These are phyloP conservation scores for Mus minutoides DNA, from an alignment of 2,797 vertebrate species.

Conservation along the genomic window DNA sequence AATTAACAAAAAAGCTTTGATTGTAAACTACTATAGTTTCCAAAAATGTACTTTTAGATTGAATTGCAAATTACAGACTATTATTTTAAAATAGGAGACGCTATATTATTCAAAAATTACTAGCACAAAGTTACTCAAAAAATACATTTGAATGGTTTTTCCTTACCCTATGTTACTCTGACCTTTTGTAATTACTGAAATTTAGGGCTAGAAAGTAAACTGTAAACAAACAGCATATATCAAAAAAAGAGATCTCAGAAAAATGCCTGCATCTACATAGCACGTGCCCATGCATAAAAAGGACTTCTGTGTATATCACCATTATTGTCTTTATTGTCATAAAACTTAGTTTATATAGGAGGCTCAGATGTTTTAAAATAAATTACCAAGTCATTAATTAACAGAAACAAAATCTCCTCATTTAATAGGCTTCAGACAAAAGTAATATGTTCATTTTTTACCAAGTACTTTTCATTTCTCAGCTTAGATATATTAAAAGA, in stretches of 20 bases:
- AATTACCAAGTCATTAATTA: slow-evolving; percentile 59
- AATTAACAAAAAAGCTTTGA: slow-evolving; percentile 65
- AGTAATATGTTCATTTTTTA: neutral
- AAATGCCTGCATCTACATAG: slow-evolving; percentile 18
- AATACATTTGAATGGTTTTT: slow-evolving; percentile 64
- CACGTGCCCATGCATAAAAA: neutral
- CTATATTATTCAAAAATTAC: slow-evolving; percentile 73
- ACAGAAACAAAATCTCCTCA: slow-evolving; percentile 45
- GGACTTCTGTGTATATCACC: neutral
- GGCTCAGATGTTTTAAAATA: slow-evolving; percentile 49
- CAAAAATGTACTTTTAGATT: slow-evolving; percentile 67
- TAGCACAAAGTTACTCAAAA: slow-evolving; percentile 70
- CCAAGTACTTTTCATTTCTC: neutral
- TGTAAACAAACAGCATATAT: slow-evolving; percentile 77
- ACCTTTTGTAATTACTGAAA: slow-evolving; percentile 77
- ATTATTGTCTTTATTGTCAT: neutral
- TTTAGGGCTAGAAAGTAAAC: slow-evolving; percentile 72
- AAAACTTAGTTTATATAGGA: slow-evolving; percentile 17
- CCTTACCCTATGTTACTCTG: slow-evolving; percentile 49
- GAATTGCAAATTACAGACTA: slow-evolving; percentile 72
- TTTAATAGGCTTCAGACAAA: slow-evolving; percentile 16
- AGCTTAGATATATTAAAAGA: neutral
- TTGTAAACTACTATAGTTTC: slow-evolving; percentile 44
- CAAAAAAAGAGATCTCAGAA: slow-evolving; percentile 9
- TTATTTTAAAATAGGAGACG: slow-evolving; percentile 58